Percentiles rank a stretch among this genome's conserved stretches.
Evolutionary conservation across 2,888 invertebrate species (phyloP).

Genomic region (Crematogaster levior): DNA sequence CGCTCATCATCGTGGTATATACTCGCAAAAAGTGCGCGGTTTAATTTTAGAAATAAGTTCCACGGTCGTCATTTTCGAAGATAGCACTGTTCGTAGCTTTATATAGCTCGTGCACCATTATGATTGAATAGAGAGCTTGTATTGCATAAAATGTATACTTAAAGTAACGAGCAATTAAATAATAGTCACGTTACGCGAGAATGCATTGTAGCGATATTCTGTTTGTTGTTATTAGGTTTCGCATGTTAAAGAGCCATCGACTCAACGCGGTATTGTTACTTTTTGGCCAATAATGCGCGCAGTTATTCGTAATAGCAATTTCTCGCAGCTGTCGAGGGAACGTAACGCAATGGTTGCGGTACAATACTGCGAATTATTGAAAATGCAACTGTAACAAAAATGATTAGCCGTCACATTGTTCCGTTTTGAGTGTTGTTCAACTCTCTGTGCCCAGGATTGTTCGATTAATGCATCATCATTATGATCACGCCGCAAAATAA

Average conservation of each 20-base stretch:
- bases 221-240: slow-evolving; percentile 43
- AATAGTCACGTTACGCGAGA: background rate
- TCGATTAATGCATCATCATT: slow-evolving; percentile 64
- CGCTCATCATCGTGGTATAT: background rate
- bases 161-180: background rate
- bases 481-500: slow-evolving; percentile 54
- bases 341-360: slow-evolving; percentile 50
- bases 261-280: slow-evolving; percentile 62
- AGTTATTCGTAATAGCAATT: slow-evolving; percentile 69
- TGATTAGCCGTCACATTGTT: slow-evolving; percentile 69
- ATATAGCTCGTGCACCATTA: background rate
- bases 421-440: slow-evolving; percentile 63
- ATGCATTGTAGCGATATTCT: slow-evolving; percentile 7
- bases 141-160: background rate
- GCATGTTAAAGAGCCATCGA: slow-evolving; percentile 65
- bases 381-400: slow-evolving; percentile 71
- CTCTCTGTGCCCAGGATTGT: slow-evolving; percentile 64
- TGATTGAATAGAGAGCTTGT: background rate
- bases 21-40: background rate
- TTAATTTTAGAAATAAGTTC: slow-evolving; percentile 5
- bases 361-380: slow-evolving; percentile 68
- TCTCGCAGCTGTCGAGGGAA: slow-evolving; percentile 68
- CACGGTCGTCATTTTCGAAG: background rate
- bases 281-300: slow-evolving; percentile 70
- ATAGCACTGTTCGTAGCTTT: background rate